A percentile compares a stretch with the other conserved stretches of the same genome.
Evolutionary conservation across 2,888 invertebrate species (phyloP).

Genomic region (Erpobdella octoculata): DNA sequence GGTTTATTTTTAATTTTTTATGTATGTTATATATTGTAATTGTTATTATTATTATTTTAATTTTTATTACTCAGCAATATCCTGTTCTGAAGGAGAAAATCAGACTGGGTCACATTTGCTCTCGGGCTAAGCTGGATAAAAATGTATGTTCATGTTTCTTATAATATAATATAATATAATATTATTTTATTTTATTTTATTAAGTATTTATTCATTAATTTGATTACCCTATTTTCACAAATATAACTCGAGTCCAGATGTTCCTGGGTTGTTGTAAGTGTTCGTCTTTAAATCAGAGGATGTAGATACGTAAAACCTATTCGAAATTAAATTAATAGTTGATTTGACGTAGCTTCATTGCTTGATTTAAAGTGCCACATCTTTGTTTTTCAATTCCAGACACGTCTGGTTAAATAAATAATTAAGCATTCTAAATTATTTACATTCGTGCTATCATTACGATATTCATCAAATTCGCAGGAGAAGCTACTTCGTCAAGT

Average conservation of each 20-base stretch:
- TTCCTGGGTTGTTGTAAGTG: no score
- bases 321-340: no score
- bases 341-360: no score
- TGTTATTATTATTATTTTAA: not conserved
- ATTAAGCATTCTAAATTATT: not conserved
- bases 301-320: no score
- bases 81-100: constrained; percentile 18
- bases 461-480: not conserved
- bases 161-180: not conserved
- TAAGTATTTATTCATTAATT: no score
- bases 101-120: not conserved
- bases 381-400: no score
- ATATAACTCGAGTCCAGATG: no score
- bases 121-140: not conserved
- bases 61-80: constrained; percentile 1
- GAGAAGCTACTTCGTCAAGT: not conserved
- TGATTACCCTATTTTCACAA: no score
- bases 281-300: no score
- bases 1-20: not conserved
- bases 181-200: no score
- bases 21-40: not conserved
- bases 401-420: not conserved
- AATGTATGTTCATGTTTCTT: not conserved
- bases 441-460: not conserved
- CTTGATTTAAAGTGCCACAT: no score